Evolutionary conservation across 2,888 invertebrate genomes (phyloP).

Genomic region (Latrodectus elegans): DNA sequence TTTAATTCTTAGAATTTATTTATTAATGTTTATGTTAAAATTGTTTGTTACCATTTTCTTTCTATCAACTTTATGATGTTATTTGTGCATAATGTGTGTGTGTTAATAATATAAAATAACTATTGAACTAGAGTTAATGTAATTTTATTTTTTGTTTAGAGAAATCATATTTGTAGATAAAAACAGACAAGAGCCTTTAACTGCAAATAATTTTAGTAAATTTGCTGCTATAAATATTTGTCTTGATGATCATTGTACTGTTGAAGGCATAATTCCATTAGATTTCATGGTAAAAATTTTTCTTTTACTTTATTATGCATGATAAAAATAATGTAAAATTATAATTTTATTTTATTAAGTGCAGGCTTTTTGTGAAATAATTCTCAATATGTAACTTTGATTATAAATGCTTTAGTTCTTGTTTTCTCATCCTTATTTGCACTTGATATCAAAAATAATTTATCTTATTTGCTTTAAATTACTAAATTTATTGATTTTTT

Average conservation of each 20-base stretch:
- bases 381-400: too few species aligned
- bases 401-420: too few species aligned
- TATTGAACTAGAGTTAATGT: too few species aligned
- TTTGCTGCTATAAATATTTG: constrained; percentile 48
- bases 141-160: constrained; percentile 8
- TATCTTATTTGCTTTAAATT: too few species aligned
- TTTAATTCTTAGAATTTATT: too few species aligned
- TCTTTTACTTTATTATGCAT: neutral
- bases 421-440: too few species aligned
- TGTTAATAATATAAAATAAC: neutral
- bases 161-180: constrained; percentile 55
- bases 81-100: neutral
- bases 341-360: neutral
- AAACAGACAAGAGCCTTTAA: constrained; percentile 37
- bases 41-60: neutral
- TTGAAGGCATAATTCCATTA: constrained; percentile 44
- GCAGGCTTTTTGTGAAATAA: neutral
- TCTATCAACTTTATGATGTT: neutral
- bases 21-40: too few species aligned
- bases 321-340: neutral
- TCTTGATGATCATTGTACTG: constrained; percentile 8
- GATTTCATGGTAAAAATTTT: constrained; percentile 34
- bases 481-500: too few species aligned
- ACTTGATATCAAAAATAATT: too few species aligned
- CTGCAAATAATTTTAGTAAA: constrained; percentile 14